phyloP scores from a whole-genome alignment of 2,888 invertebrate species.

The Eupithecia insigniata region DNA sequence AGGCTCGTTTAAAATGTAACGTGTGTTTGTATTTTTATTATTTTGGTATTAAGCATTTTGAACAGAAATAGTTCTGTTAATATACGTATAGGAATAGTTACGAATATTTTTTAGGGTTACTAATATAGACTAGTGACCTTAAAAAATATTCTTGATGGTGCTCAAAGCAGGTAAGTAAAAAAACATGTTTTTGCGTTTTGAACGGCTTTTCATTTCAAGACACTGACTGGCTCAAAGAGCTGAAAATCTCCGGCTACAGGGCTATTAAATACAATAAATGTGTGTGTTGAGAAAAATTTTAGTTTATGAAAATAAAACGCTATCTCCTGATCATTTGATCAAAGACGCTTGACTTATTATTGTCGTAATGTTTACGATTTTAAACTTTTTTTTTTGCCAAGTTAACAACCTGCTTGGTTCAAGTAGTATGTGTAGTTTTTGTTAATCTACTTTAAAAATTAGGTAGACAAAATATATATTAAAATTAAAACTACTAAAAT shows the following conservation, averaged over 20 bases:
- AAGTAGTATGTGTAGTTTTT: background rate
- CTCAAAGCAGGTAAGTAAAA: background rate
- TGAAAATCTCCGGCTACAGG: background rate
- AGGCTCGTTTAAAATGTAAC: conserved; percentile 46
- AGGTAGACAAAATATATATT: background rate
- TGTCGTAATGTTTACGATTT: too few relatives aligned
- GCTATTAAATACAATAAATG: too few relatives aligned
- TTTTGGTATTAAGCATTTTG: conserved; percentile 46
- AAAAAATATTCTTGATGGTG: background rate
- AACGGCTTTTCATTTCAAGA: background rate
- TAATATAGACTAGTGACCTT: background rate
- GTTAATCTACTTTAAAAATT: background rate
- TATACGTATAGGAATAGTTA: too few relatives aligned
- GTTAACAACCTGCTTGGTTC: too few relatives aligned
- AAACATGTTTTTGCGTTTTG: background rate
- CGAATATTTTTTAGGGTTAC: too few relatives aligned
- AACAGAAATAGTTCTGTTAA: too few relatives aligned
- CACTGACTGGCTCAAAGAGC: background rate
- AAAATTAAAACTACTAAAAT: background rate
- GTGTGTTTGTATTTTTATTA: conserved; percentile 60
- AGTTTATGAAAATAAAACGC: background rate
- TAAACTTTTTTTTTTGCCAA: too few relatives aligned
- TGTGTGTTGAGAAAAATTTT: too few relatives aligned
- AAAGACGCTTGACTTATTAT: background rate
- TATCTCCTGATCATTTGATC: background rate